A percentile compares a stretch with the other conserved stretches of the same genome.
Evolutionary conservation across 35 echinoderm and acorn worm genomes (phyloP).

Genomic region (Eucidaris tribuloides): DNA sequence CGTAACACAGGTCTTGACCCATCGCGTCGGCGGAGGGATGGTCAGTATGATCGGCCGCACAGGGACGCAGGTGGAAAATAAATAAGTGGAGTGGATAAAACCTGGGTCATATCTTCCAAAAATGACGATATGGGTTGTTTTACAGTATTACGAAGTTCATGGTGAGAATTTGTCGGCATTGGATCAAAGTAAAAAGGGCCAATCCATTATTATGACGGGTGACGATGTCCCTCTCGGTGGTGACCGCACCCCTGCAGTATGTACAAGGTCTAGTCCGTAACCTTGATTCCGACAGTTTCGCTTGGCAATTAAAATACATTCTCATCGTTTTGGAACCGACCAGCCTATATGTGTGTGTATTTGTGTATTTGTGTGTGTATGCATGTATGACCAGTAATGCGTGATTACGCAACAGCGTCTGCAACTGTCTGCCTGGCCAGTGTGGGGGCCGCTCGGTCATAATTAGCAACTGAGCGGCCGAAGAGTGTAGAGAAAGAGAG

Average conservation of each 20-base stretch:
- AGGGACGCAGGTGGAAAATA: background rate
- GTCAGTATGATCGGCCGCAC: background rate
- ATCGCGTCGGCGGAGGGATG: background rate
- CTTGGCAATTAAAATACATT: slow-evolving; percentile 20
- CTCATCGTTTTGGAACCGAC: slow-evolving; percentile 21
- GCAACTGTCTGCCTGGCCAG: background rate
- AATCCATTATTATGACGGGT: background rate
- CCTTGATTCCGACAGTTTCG: slow-evolving; percentile 27
- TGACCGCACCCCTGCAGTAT: background rate
- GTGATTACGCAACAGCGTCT: slow-evolving; percentile 29
- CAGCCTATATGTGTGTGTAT: slow-evolving; percentile 3
- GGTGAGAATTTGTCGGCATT: background rate
- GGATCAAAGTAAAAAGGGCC: background rate
- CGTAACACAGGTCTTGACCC: slow-evolving; percentile 21
- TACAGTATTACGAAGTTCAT: background rate
- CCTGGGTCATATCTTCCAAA: background rate
- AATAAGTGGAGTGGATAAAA: background rate
- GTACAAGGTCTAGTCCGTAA: slow-evolving; percentile 18
- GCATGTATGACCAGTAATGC: slow-evolving; percentile 29
- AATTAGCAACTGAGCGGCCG: slow-evolving; percentile 2
- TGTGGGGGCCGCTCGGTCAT: background rate
- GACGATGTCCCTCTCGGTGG: background rate
- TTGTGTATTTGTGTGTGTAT: slow-evolving; percentile 33
- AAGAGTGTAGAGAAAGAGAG: background rate
- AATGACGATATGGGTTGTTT: background rate